Evolutionary conservation across 2,113 vertebrate genomes (phyloP).

Genomic region (Dendropsophus ebraccatus): DNA sequence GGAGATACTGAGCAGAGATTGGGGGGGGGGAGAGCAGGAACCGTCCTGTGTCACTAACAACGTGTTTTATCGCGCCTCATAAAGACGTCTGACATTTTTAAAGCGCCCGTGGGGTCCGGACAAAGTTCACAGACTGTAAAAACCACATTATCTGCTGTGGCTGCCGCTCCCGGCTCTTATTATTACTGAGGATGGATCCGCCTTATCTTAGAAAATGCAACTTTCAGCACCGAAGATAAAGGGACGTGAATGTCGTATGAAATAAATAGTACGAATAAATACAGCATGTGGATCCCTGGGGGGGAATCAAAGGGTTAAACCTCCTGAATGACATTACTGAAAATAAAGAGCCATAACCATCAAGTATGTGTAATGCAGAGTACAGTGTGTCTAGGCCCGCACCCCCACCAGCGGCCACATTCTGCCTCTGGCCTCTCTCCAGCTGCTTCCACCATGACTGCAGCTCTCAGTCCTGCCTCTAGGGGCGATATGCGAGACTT

Average conservation of each 20-base stretch:
- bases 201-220: not conserved
- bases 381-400: no score
- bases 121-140: slow-evolving; percentile 20
- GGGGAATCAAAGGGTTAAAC: no score
- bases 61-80: not conserved
- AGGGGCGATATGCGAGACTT: no score
- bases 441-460: no score
- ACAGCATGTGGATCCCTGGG: no score
- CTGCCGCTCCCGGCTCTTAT: not conserved
- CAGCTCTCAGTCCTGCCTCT: no score
- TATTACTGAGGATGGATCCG: not conserved
- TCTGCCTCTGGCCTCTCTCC: no score
- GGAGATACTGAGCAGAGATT: not conserved
- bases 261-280: no score
- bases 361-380: no score
- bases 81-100: slow-evolving; percentile 36
- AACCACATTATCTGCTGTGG: not conserved
- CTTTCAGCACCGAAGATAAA: not conserved
- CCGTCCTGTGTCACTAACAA: not conserved
- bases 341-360: no score
- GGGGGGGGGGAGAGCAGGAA: not conserved
- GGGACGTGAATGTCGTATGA: not conserved
- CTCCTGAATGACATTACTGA: no score
- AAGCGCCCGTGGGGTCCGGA: slow-evolving; percentile 5
- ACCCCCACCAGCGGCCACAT: no score